A percentile compares a stretch with the other conserved stretches of the same genome.
phyloP scores from a whole-genome alignment of 1,140 invertebrate genomes.

The Venturia canescens region DNA sequence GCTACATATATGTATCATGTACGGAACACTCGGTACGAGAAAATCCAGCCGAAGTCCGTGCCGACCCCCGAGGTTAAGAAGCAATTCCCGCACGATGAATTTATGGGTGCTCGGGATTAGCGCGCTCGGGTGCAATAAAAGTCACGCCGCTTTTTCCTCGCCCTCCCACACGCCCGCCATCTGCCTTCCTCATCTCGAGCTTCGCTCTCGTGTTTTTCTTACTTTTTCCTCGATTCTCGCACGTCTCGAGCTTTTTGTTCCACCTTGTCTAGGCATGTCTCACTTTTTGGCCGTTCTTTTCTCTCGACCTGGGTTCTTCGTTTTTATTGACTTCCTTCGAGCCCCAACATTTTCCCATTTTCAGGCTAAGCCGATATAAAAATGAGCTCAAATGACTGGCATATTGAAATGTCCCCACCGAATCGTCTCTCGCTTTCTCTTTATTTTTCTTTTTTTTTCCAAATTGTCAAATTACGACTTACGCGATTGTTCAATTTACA shows the following conservation, averaged over 20 bases:
- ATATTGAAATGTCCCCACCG: no score
- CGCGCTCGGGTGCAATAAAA: conserved; percentile 64
- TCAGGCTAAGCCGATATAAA: not conserved
- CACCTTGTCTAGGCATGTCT: not conserved
- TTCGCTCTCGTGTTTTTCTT: not conserved
- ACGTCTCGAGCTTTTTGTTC: conserved; percentile 45
- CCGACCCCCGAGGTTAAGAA: conserved; percentile 62
- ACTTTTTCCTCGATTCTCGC: conserved; percentile 31
- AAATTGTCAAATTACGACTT: no score
- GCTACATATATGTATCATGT: no score
- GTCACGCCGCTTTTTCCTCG: conserved; percentile 49
- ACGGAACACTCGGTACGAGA: not conserved
- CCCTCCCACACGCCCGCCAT: not conserved
- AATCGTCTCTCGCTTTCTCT: no score
- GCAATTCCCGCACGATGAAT: conserved; percentile 67
- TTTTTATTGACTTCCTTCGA: not conserved
- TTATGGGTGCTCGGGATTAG: conserved; percentile 67
- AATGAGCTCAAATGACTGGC: no score
- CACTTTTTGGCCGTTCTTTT: not conserved
- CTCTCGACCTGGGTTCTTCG: not conserved
- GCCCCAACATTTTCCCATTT: not conserved
- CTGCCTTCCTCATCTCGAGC: conserved; percentile 12
- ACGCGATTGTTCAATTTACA: no score
- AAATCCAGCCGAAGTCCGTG: conserved; percentile 40
- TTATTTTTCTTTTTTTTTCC: no score